A percentile compares a stretch with the other conserved stretches of the same genome.
phyloP scores from a whole-genome alignment of 2,797 vertebrate species.

The Gambusia yucatana region DNA sequence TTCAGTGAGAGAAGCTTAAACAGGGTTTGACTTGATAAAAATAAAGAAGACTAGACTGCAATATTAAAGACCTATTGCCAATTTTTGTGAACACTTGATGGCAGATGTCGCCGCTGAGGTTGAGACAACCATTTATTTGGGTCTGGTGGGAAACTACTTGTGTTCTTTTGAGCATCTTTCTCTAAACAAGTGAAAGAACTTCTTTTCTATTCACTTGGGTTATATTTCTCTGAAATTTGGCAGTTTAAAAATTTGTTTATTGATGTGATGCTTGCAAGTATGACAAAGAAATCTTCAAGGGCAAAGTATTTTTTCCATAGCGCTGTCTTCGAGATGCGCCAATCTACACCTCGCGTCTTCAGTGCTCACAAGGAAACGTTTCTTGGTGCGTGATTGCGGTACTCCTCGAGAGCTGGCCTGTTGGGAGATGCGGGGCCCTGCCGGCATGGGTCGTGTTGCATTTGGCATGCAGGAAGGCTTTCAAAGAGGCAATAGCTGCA shows the following conservation, averaged over 20 bases:
- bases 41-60: background rate
- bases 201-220: background rate
- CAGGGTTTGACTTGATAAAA: background rate
- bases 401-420: constrained; percentile 8
- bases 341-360: constrained; percentile 50
- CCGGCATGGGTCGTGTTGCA: constrained; percentile 48
- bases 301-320: background rate
- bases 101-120: background rate
- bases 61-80: background rate
- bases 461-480: constrained; percentile 55
- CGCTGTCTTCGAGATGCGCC: constrained; percentile 26
- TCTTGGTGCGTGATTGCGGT: constrained; percentile 46
- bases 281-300: background rate
- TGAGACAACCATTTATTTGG: background rate
- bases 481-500: constrained; percentile 46
- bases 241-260: background rate
- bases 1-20: background rate
- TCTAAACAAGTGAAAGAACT: no score
- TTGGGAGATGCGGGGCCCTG: constrained; percentile 35
- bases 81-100: background rate
- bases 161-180: no score
- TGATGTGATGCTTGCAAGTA: background rate
- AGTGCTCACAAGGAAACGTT: constrained; percentile 49
- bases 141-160: no score
- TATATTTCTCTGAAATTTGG: background rate